Evolutionary conservation across 2,888 invertebrate species (phyloP), one percentile per base, ranked within the genome.

Genomic region (Glaucopsyche alexis): DNA sequence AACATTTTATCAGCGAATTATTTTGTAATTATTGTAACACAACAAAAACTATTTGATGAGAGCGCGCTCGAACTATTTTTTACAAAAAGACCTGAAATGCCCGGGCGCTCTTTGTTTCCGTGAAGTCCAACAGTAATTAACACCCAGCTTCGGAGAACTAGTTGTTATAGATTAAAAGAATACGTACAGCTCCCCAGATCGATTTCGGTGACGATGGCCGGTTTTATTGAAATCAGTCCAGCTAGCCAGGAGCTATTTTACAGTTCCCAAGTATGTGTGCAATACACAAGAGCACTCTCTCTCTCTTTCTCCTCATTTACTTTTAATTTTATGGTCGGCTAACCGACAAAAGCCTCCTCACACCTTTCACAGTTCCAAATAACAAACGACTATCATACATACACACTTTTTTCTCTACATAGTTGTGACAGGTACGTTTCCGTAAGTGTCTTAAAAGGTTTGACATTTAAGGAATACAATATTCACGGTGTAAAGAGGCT

Each of bases 391-490:
- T 38, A 64, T 29, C 19, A 65, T 38, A 65, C 40, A 16, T 8
- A 55, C n/a, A 47, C 47, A 47, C 47, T 47, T 47, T 7, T 52
- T 16, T 8, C 16, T 16, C 16, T 52, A 16, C 2, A 47, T 47
- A 52, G 52, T n/a, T 52, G 52, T 9, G 16, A 8, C 1, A 55
- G 16, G 9, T 52, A 19, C 19, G 16, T 52, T 52, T 52, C 52
- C 52, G 8, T 52, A 14, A 9, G 52, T 9, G 52, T 16, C 52
- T 67, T 45, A 47, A 67, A 67, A 67, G 66, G 42, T 67, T 67
- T 67, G 66, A 47, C 66, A 67, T 67, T 67, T 67, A 47, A 47
- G 45, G 19, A n/a, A 47, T 47, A 45, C 47, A 19, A 67, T 42
- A 45, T 16, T 42, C 19, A 40, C 50, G 7, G 55, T 4, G 3